Base-by-base conservation (phyloP, 2,113 vertebrate genomes). In the Seriola rivoliana region DNA sequence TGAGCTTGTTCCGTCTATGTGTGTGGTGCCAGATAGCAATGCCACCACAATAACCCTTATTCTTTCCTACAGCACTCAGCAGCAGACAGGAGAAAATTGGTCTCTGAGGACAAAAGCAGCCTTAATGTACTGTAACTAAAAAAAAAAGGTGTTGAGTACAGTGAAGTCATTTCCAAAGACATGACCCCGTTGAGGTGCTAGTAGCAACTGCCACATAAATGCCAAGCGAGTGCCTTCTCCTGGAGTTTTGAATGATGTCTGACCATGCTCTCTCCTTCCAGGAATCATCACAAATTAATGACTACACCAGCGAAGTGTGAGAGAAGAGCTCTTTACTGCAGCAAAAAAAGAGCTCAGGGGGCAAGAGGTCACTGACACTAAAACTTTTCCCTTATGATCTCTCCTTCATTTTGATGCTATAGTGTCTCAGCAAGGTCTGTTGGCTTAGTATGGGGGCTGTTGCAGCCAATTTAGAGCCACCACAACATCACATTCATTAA, bases 201-300 rank as follows among this genome's bases (percentile, higher is more conserved):
- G 38, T 34, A 36, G 62, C 25, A 69, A 40, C 52, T 62, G 71
- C 29, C 40, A 73, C 44, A 82, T 85, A n/a, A 86, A 84, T 81
- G 75, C 67, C 65, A 70, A 79, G 52, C 3, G 8, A 67, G 71
- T 60, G 50, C 17, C 55, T 62, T 78, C 48, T 80, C 12, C 59
- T 19, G 42, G 65, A 80, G 70, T 55, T 58, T 46, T 78, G 68
- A 75, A 55, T 40, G 54, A 65, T 73, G 64, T 65, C 60, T 75
- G 62, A 88, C 80, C 76, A 78, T 23, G 52, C 65, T 68, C 74
- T 34, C 71, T 78, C 66, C 64, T 60, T 85, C 71, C 29, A 81
- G 62, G 38, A 85, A 66, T 77, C 58, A 87, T 88, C 73, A 80
- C 60, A 67, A 83, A 90, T 92, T 57, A 73, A 88, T 92, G 52